phyloP scores from a whole-genome alignment of 2,888 invertebrate species.

The Melanargia galathea region DNA sequence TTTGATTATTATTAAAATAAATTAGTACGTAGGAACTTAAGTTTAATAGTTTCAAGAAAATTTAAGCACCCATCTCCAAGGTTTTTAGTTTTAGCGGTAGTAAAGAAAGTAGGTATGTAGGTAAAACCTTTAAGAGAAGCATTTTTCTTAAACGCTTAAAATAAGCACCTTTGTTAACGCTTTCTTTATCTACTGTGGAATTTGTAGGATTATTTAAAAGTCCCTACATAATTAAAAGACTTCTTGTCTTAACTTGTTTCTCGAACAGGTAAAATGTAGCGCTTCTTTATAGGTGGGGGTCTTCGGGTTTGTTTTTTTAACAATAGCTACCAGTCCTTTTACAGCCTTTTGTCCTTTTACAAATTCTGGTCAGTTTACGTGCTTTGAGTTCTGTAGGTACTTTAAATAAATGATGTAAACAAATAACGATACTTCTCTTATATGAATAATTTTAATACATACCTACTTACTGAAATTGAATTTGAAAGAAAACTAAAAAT shows the following conservation, averaged over 20 bases:
- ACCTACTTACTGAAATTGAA: neutral
- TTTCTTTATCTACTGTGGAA: slow-evolving; percentile 27
- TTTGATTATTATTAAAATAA: no score
- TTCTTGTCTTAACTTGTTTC: slow-evolving; percentile 53
- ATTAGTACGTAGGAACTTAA: no score
- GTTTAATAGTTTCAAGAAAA: no score
- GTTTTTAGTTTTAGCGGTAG: no score
- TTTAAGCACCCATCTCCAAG: no score
- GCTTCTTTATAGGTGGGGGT: slow-evolving; percentile 44
- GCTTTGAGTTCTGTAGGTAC: neutral
- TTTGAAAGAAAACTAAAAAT: neutral
- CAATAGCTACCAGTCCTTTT: slow-evolving; percentile 46
- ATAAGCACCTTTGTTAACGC: slow-evolving; percentile 1
- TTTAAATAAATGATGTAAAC: neutral
- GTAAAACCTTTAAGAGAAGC: neutral
- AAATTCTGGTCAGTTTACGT: slow-evolving; percentile 1
- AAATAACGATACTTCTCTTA: no score
- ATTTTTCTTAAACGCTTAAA: neutral
- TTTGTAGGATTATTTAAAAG: slow-evolving; percentile 36
- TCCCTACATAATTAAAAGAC: slow-evolving; percentile 33
- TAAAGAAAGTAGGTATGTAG: neutral
- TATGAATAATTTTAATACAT: neutral
- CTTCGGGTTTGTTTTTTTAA: slow-evolving; percentile 42
- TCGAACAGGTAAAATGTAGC: slow-evolving; percentile 51
- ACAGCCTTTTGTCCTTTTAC: slow-evolving; percentile 27